Percentiles rank a stretch among this genome's conserved stretches.
Conservation (phyloP, 2,797 vertebrate genomes). For the Sebastes matsubarae region DNA sequence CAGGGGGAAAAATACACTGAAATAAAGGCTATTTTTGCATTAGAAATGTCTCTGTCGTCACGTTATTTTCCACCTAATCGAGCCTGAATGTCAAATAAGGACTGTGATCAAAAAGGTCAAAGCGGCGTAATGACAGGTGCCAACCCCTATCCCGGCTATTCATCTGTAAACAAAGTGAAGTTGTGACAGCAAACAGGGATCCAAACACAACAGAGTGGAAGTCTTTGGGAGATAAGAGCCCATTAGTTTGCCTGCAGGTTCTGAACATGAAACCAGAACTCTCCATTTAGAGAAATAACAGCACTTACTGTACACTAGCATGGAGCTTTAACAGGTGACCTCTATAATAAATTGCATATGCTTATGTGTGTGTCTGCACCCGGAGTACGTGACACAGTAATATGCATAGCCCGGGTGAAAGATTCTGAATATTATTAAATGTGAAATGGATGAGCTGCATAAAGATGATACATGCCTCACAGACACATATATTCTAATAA, state of each 20-base stretch:
- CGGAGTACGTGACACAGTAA: not conserved
- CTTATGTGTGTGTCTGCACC: not conserved
- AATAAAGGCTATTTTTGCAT: constrained; percentile 73
- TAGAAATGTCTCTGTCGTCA: not conserved
- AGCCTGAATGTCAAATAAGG: not conserved
- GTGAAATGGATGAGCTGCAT: not conserved
- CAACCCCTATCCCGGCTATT: constrained; percentile 40
- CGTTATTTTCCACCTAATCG: not conserved
- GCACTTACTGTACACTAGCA: not conserved
- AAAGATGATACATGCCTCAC: not conserved
- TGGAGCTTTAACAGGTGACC: constrained; percentile 6
- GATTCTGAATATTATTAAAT: not conserved
- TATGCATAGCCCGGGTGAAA: not conserved
- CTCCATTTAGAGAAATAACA: constrained; percentile 35
- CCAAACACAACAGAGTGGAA: constrained; percentile 20
- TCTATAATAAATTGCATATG: not conserved
- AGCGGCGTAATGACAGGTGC: constrained; percentile 33
- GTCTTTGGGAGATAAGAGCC: constrained; percentile 14
- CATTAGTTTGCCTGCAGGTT: constrained; percentile 28
- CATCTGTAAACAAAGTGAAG: constrained; percentile 65
- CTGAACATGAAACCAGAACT: constrained; percentile 63
- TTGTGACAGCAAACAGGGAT: constrained; percentile 69
- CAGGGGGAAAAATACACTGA: constrained; percentile 26
- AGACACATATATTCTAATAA: not conserved
- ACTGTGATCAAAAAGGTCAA: constrained; percentile 57